A percentile compares a stretch with the other conserved stretches of the same genome.
Conservation (phyloP, 1,140 invertebrate genomes). For the Coboldia fuscipes region DNA sequence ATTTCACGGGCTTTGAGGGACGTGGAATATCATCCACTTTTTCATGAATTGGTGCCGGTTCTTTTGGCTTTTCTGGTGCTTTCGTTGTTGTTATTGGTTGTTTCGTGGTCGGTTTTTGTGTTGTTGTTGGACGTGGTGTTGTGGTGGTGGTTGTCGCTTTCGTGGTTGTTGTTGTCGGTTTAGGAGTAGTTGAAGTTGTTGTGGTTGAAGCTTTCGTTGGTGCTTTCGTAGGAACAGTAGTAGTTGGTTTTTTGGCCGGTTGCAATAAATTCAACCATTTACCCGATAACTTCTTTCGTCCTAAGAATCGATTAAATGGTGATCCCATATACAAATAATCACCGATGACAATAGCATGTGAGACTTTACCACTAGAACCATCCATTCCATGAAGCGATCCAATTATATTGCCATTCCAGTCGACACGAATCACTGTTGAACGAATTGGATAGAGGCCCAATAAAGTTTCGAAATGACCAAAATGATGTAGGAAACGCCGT, state of each 20-base stretch:
- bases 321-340: conserved; percentile 32
- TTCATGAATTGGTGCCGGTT: conserved; percentile 27
- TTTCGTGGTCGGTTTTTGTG: conserved; percentile 3
- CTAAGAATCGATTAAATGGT: conserved; percentile 43
- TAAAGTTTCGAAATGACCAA: conserved; percentile 22
- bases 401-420: conserved; percentile 39
- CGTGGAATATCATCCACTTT: conserved; percentile 26
- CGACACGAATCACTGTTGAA: conserved; percentile 29
- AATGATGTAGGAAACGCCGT: conserved; percentile 19
- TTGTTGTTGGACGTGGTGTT: conserved; percentile 3
- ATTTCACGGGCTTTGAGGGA: conserved; percentile 25
- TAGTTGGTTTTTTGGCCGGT: conserved; percentile 6
- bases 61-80: conserved; percentile 8
- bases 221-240: conserved; percentile 7
- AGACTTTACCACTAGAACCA: conserved; percentile 20
- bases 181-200: conserved; percentile 5
- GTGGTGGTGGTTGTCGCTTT: conserved; percentile 3
- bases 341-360: conserved; percentile 34
- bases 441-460: conserved; percentile 17
- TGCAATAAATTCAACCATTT: conserved; percentile 20
- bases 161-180: conserved; percentile 3
- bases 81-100: conserved; percentile 3
- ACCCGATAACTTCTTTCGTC: conserved; percentile 28
- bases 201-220: conserved; percentile 10
- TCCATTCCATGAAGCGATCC: conserved; percentile 30